These are phyloP conservation scores for Halictus ligatus DNA, from an alignment of 2,888 invertebrate species.

Conservation along the genomic window DNA sequence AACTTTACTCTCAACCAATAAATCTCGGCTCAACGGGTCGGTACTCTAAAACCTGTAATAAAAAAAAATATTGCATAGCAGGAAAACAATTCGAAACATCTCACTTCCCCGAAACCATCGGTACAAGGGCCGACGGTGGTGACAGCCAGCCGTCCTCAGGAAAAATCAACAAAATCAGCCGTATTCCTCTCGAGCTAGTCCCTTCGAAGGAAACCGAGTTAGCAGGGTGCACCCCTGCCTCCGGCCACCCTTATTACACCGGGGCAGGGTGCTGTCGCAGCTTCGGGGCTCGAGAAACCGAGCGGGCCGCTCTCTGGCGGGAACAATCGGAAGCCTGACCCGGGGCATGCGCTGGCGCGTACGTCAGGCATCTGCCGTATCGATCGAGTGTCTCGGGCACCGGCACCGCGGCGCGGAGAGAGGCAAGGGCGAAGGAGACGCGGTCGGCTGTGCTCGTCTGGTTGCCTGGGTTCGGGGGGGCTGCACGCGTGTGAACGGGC, in stretches of 20 bases:
- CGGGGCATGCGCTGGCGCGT: slow-evolving; percentile 79
- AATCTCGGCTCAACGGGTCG: too few species aligned
- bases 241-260: slow-evolving; percentile 7
- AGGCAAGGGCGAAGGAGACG: slow-evolving; percentile 52
- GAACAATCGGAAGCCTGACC: slow-evolving; percentile 55
- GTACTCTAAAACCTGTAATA: background rate
- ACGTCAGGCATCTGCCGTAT: slow-evolving; percentile 83
- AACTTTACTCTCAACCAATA: too few species aligned
- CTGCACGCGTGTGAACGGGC: slow-evolving; percentile 76
- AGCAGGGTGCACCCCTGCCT: slow-evolving; percentile 9
- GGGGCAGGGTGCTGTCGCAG: background rate
- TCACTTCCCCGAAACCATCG: background rate
- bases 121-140: background rate
- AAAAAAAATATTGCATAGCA: background rate
- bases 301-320: slow-evolving; percentile 73
- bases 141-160: background rate
- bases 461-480: slow-evolving; percentile 37
- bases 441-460: slow-evolving; percentile 35
- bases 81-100: background rate
- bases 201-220: slow-evolving; percentile 9
- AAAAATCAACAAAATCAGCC: slow-evolving; percentile 17
- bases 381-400: slow-evolving; percentile 74
- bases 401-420: slow-evolving; percentile 33
- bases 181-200: background rate
- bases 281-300: slow-evolving; percentile 42